Evolutionary conservation across 2,888 invertebrate species (phyloP).

Genomic region (Atethmia centrago): DNA sequence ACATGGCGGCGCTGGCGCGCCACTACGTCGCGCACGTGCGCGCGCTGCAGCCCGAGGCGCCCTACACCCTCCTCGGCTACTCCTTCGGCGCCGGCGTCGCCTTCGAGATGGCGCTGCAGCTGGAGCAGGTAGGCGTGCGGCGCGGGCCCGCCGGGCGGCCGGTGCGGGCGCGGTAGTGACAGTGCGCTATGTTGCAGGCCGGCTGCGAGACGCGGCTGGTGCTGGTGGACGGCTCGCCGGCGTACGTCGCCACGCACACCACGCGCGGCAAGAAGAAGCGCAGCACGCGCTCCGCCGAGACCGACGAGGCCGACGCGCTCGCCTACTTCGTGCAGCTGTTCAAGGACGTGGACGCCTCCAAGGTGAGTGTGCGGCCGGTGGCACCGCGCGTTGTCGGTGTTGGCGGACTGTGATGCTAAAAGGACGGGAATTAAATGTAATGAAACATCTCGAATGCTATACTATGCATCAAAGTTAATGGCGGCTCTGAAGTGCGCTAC

Average conservation of each 20-base stretch:
- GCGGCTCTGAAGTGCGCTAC: too few relatives aligned
- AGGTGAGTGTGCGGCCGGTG: slow-evolving; percentile 65
- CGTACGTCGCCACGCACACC: slow-evolving; percentile 94
- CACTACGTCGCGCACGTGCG: slow-evolving; percentile 94
- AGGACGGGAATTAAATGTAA: too few relatives aligned
- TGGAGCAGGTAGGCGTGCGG: slow-evolving; percentile 90
- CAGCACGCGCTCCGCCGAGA: slow-evolving; percentile 88
- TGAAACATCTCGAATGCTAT: too few relatives aligned
- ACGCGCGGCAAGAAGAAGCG: slow-evolving; percentile 92
- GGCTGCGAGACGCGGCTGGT: slow-evolving; percentile 92
- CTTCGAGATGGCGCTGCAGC: slow-evolving; percentile 97
- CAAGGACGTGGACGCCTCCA: slow-evolving; percentile 93
- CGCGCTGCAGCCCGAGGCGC: slow-evolving; percentile 94
- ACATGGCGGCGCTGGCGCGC: slow-evolving; percentile 93
- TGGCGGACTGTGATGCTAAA: neutral
- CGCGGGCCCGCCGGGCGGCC: slow-evolving; percentile 78
- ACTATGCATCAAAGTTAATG: too few relatives aligned
- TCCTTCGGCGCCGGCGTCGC: slow-evolving; percentile 98
- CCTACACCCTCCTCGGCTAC: slow-evolving; percentile 97
- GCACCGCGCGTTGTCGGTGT: neutral
- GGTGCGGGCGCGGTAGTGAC: slow-evolving; percentile 91
- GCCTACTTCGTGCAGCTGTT: slow-evolving; percentile 96
- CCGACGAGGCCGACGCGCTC: slow-evolving; percentile 93
- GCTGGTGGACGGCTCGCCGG: slow-evolving; percentile 97
- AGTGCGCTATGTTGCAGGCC: slow-evolving; percentile 64